These are phyloP conservation scores for Parazoanthus swiftii DNA, from an alignment of 92 coral and sea anemone species.

Conservation along the genomic window DNA sequence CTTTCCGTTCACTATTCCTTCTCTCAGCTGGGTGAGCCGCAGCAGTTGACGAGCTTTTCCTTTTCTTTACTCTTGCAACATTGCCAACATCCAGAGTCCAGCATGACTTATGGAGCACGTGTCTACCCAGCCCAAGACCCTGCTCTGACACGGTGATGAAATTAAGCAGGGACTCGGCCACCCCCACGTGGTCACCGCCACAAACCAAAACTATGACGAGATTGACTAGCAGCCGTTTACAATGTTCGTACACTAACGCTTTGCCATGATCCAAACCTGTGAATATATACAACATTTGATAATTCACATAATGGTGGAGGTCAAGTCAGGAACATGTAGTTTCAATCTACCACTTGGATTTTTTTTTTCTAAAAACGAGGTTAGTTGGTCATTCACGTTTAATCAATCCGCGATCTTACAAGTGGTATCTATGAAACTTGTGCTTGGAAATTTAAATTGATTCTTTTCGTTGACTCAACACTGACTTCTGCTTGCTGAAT, in stretches of 20 bases:
- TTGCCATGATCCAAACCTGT: constrained; percentile 97
- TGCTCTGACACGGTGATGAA: constrained; percentile 86
- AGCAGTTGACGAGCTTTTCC: constrained; percentile 58
- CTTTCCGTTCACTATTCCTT: constrained; percentile 21
- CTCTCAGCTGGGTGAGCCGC: constrained; percentile 49
- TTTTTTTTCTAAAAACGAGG: no score
- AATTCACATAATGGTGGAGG: background rate
- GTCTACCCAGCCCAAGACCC: constrained; percentile 62
- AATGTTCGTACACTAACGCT: constrained; percentile 93
- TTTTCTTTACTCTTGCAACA: constrained; percentile 60
- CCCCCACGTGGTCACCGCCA: constrained; percentile 83
- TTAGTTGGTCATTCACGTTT: no score
- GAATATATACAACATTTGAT: background rate
- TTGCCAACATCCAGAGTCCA: constrained; percentile 88
- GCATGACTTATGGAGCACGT: constrained; percentile 71
- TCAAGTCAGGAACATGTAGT: background rate
- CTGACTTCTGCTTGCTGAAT: no score
- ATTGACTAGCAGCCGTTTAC: constrained; percentile 87
- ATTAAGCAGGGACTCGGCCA: constrained; percentile 89
- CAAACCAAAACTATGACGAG: constrained; percentile 87
- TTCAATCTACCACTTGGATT: background rate
- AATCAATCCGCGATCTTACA: no score
- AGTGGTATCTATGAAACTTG: no score
- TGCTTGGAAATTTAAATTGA: no score
- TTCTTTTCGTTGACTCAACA: no score